Evolutionary conservation across 2,888 invertebrate species (phyloP).

Genomic region (Linhomoeus sp.): DNA sequence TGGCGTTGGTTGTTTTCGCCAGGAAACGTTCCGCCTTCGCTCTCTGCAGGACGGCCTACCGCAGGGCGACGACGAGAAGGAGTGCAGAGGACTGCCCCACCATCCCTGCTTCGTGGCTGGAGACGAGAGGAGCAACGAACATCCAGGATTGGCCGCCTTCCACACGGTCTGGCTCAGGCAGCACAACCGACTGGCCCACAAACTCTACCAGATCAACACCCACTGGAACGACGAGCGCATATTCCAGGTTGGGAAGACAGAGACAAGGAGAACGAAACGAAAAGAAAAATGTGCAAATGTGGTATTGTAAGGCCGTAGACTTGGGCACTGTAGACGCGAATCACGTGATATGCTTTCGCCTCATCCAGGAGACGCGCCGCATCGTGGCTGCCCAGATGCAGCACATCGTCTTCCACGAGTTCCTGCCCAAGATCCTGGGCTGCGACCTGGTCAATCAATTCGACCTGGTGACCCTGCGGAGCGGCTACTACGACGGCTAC

Average conservation of each 20-base stretch:
- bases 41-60: conserved; percentile 24
- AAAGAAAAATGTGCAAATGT: no score
- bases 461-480: conserved; percentile 53
- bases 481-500: conserved; percentile 33
- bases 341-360: no score
- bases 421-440: no score
- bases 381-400: conserved; percentile 38
- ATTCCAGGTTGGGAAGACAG: conserved; percentile 21
- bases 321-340: no score
- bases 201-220: conserved; percentile 19
- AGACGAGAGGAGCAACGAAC: conserved; percentile 22
- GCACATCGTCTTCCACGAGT: conserved; percentile 30
- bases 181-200: conserved; percentile 20
- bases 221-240: conserved; percentile 29
- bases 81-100: conserved; percentile 15
- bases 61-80: conserved; percentile 23
- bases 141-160: conserved; percentile 19
- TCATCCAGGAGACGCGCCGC: conserved; percentile 27
- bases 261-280: no score
- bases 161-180: conserved; percentile 24
- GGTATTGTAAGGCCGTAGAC: no score
- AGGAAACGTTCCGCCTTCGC: no score
- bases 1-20: no score
- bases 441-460: conserved; percentile 70
- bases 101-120: conserved; percentile 15